Base-by-base conservation (phyloP, 2,113 vertebrate genomes). In the Chlorodrepanis virens region DNA sequence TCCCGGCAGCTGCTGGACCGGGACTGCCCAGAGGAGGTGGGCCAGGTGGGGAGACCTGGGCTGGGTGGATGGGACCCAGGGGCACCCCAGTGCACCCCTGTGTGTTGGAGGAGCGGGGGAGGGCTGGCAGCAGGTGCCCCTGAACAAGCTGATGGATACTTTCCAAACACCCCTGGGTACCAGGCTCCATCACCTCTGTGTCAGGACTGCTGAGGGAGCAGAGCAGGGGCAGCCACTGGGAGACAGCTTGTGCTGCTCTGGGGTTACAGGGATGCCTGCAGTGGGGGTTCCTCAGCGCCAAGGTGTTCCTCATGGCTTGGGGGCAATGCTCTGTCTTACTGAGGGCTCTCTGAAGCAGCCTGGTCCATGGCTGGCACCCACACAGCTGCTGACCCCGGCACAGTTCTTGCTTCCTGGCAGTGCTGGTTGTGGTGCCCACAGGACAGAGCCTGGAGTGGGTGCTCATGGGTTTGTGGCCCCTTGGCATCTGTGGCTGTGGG, bases 221-320 rank as follows among this genome's bases (percentile, higher is more conserved):
- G 42, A 45, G 33, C 42, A 52, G 54, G 0, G 10, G 44, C 65
- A 75, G 45, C 28, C 22, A 8, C 29, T 27, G 57, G 35, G 37
- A 52, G 17, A 33, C 14, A 33, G 35, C 60, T 11, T 18, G 25
- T 70, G 53, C 42, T 5, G 5, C 37, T 90, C 35, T 20, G 69
- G 65, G 19, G n/a, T n/a, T 35, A 37, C 12, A 31, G 59, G 71
- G 35, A 59, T 78, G 45, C 31, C 61, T 49, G 67, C 23, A 21
- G 1, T 14, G 44, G n/a, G 45, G 22, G 4, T 12, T 76, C 22
- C 57, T 90, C 2, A 0, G 76, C 0, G 0, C 29, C 44, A 1
- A 61, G 25, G 6, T 61, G 29, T 28, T 83, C 35, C 56, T 63
- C 21, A 28, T 13, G 31, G 56, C 40, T 56, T 1, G 0, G 29